phyloP scores from a whole-genome alignment of 2,888 invertebrate species.

The Sinopyrophorus schimmeli region DNA sequence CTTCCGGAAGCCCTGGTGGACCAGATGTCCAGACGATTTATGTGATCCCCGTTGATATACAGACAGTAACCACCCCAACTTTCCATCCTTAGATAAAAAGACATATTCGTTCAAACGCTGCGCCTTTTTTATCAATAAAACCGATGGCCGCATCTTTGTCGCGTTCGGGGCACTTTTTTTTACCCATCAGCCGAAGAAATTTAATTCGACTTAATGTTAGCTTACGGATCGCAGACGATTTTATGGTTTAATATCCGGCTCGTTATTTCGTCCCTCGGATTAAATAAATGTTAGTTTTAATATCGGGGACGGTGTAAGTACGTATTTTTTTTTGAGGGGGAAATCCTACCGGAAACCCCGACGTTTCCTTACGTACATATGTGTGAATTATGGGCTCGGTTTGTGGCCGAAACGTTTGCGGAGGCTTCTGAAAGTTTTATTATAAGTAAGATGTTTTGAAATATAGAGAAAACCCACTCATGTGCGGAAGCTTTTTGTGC shows the following conservation, averaged over 20 bases:
- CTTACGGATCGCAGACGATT: too few species aligned
- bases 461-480: constrained; percentile 42
- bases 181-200: too few species aligned
- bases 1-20: constrained; percentile 42
- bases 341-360: too few species aligned
- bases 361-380: too few species aligned
- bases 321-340: too few species aligned
- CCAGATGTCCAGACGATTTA: constrained; percentile 45
- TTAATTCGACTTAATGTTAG: too few species aligned
- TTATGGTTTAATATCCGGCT: too few species aligned
- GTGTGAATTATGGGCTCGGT: constrained; percentile 43
- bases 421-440: constrained; percentile 45
- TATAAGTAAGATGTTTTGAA: constrained; percentile 43
- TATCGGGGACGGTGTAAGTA: too few species aligned
- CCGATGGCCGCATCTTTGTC: constrained; percentile 2
- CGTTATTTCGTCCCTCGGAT: too few species aligned
- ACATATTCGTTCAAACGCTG: constrained; percentile 25
- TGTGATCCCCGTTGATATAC: constrained; percentile 38
- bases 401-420: constrained; percentile 41
- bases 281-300: too few species aligned
- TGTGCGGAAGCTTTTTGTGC: constrained; percentile 41
- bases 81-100: constrained; percentile 23
- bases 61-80: constrained; percentile 31
- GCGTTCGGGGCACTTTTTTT: constrained; percentile 14
- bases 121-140: constrained; percentile 23